Conservation (phyloP, 2,888 invertebrate genomes). For the Lasioglossum marginatum region DNA sequence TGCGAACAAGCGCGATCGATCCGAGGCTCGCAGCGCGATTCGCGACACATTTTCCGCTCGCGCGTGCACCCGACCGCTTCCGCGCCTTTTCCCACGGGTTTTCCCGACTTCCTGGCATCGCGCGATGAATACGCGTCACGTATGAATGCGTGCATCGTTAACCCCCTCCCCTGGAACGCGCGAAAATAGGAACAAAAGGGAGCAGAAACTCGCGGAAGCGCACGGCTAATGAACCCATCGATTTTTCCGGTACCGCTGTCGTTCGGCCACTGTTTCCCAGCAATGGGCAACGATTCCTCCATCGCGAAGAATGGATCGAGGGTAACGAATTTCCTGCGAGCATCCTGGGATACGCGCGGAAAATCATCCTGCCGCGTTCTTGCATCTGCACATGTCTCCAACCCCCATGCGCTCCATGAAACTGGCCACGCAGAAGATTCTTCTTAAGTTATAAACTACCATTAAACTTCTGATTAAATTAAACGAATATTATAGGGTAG, state of each 20-base stretch:
- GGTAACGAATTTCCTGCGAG: background rate
- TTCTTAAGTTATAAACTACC: background rate
- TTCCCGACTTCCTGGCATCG: conserved; percentile 23
- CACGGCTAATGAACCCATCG: conserved; percentile 56
- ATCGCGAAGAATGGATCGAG: background rate
- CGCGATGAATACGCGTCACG: conserved; percentile 50
- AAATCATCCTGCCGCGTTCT: background rate
- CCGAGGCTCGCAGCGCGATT: conserved; percentile 43
- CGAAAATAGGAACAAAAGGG: conserved; percentile 54
- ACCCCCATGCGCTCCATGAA: background rate
- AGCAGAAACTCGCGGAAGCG: conserved; percentile 33
- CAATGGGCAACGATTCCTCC: background rate
- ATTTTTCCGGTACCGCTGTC: background rate
- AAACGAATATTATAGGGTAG: background rate
- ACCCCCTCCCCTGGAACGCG: conserved; percentile 19
- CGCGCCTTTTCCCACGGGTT: conserved; percentile 41
- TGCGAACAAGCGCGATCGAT: conserved; percentile 55
- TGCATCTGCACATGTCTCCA: background rate
- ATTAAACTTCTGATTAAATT: no score
- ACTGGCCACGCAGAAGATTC: background rate
- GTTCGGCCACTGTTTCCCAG: background rate
- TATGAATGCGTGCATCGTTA: conserved; percentile 62
- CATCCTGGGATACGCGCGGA: background rate
- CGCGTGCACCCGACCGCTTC: conserved; percentile 43
- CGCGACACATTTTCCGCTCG: conserved; percentile 61